These are phyloP conservation scores for Platycheirus rosarum DNA, from an alignment of 2,888 invertebrate species.

Conservation along the genomic window DNA sequence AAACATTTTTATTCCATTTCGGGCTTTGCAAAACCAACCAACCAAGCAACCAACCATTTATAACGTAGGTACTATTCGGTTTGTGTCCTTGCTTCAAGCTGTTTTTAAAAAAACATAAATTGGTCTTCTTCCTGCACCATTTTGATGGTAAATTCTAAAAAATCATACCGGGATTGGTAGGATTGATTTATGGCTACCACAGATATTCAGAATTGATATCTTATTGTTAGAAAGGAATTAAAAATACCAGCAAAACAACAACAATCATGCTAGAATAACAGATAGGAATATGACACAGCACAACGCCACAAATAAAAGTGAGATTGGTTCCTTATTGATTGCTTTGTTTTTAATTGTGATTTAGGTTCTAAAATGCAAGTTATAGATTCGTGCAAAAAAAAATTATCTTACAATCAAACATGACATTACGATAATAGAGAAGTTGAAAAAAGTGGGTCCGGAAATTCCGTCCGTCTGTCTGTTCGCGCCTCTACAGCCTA, in stretches of 20 bases:
- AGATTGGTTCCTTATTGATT: constrained; percentile 7
- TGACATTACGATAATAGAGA: too few relatives aligned
- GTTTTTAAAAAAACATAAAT: constrained; percentile 37
- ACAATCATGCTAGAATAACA: not conserved
- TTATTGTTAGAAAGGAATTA: constrained; percentile 33
- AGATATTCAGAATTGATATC: constrained; percentile 64
- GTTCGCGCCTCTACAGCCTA: too few relatives aligned
- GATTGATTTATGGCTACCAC: constrained; percentile 70
- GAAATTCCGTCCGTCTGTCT: too few relatives aligned
- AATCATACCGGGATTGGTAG: constrained; percentile 45
- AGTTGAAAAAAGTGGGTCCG: too few relatives aligned
- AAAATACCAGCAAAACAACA: not conserved
- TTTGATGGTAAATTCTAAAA: constrained; percentile 48
- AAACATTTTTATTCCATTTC: not conserved
- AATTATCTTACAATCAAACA: too few relatives aligned
- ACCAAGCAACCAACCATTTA: constrained; percentile 19
- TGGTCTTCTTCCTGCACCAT: constrained; percentile 5
- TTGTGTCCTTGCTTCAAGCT: constrained; percentile 13
- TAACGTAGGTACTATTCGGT: constrained; percentile 19
- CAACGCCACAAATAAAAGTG: not conserved
- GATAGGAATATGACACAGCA: not conserved
- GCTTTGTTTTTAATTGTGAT: too few relatives aligned
- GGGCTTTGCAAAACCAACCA: constrained; percentile 10
- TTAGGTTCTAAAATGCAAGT: too few relatives aligned
- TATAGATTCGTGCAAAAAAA: too few relatives aligned